Evolutionary conservation across 92 coral and sea anemone genomes (phyloP).

Genomic region (Desmophyllum pertusum): DNA sequence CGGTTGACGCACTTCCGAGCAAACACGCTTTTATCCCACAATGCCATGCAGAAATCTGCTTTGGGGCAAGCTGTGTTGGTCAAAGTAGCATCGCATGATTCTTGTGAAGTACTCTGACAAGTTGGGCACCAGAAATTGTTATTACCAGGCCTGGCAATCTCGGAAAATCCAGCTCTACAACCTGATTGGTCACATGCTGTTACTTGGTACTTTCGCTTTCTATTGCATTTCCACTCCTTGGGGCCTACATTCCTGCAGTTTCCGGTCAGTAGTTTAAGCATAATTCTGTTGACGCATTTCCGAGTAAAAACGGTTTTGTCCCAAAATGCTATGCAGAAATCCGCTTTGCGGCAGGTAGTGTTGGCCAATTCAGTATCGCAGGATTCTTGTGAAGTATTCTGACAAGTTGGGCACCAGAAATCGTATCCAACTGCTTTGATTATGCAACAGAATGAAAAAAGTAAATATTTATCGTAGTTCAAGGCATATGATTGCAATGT

Average conservation of each 20-base stretch:
- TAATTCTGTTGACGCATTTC: constrained; percentile 20
- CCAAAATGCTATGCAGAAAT: constrained; percentile 19
- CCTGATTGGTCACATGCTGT: constrained; percentile 22
- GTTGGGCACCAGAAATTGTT: too few relatives aligned
- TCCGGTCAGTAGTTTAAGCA: constrained; percentile 14
- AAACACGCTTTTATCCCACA: constrained; percentile 5
- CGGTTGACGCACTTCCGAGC: constrained; percentile 27
- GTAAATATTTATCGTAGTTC: too few relatives aligned
- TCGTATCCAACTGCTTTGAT: background rate
- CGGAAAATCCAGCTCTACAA: background rate
- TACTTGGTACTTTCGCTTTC: constrained; percentile 16
- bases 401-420: constrained; percentile 48
- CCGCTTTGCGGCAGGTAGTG: constrained; percentile 21
- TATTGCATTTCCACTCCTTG: background rate
- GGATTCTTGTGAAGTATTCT: constrained; percentile 6
- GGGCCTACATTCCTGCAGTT: background rate
- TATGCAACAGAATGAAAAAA: background rate
- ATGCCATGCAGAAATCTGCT: constrained; percentile 15
- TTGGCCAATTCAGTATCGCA: constrained; percentile 13
- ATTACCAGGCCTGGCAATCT: too few relatives aligned
- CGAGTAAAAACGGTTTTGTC: constrained; percentile 6
- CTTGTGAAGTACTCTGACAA: constrained; percentile 15
- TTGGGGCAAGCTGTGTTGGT: constrained; percentile 24
- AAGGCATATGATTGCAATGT: too few relatives aligned
- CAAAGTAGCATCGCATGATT: constrained; percentile 17